phyloP scores from a whole-genome alignment of 2,888 invertebrate genomes.

The Leptinotarsa haldemani region DNA sequence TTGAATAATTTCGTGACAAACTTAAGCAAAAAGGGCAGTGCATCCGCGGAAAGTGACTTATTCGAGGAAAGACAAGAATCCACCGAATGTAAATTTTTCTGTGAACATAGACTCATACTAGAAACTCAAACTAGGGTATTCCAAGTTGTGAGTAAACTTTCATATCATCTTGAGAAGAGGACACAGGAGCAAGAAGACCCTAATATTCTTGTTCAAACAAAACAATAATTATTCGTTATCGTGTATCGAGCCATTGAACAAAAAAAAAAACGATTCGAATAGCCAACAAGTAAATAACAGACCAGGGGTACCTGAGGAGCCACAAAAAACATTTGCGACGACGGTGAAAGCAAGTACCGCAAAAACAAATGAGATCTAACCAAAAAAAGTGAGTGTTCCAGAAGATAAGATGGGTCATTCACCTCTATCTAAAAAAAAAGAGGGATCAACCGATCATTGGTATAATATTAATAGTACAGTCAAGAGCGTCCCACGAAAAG shows the following conservation, averaged over 20 bases:
- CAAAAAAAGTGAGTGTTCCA: background rate
- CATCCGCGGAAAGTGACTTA: background rate
- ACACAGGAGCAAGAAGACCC: conserved; percentile 8
- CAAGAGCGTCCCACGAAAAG: conserved; percentile 10
- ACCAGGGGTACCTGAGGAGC: background rate
- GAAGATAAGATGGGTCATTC: background rate
- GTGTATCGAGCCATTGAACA: background rate
- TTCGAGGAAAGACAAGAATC: background rate
- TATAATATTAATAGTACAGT: conserved; percentile 12
- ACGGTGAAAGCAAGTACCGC: conserved; percentile 10
- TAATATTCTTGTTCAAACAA: conserved; percentile 5
- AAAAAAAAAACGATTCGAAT: background rate
- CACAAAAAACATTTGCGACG: background rate
- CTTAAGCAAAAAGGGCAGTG: no score
- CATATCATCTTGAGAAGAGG: background rate
- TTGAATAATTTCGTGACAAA: no score
- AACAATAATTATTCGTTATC: conserved; percentile 15
- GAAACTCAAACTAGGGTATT: conserved; percentile 2
- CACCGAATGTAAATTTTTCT: conserved; percentile 2
- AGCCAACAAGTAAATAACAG: background rate
- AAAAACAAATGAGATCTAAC: conserved; percentile 8
- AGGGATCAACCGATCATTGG: conserved; percentile 5
- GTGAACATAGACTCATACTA: background rate
- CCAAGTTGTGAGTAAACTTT: background rate
- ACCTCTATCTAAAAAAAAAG: conserved; percentile 8